Base-by-base conservation (phyloP, 2,888 invertebrate species). In the Candidula unifasciata region DNA sequence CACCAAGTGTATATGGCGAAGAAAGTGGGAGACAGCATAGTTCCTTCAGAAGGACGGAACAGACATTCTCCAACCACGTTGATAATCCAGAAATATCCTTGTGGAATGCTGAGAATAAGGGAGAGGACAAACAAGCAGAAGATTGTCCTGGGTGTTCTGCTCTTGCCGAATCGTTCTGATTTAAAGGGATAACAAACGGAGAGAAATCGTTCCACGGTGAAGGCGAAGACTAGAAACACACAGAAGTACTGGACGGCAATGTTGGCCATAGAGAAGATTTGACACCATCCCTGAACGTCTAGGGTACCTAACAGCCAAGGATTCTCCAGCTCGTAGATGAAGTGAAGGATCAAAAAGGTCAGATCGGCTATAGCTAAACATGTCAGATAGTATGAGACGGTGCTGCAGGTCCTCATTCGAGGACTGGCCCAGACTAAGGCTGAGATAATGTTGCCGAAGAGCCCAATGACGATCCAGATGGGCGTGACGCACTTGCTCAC, bases 141-240 rank as follows among this genome's bases (percentile, higher is more conserved):
- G 13, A 92, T 91, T 57, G 91, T 91, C 44, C 90, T 89, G 0
- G 89, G 89, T 8, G 92, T 92, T 0, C 92, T 87, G 0, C 89
- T 87, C 6, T 90, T 90, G 37, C 92, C 92, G 86, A 91, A 92
- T 21, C 90, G 83, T 73, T 92, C 91, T 78, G 90, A 89, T 82
- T 89, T 88, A 84, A 93, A 93, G 2, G 92, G 92, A 68, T 89
- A 89, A 66, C 88, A 91, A 52, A 92, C 89, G 16, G 93, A 92
- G 54, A 93, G 89, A 66, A 91, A 93, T 8, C 93, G 85, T 84
- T 93, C 93, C 6, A 91, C 88, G 1, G 93, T 93, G 84, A 93
- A 93, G 35, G 91, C 92, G 27, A 93, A 89, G 0, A 93, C 92
- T 10, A 93, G 89, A 18, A 93, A 83, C 18, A 93, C 91, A 35